These are phyloP conservation scores for Lepisosteus oculatus DNA, from an alignment of 2,113 vertebrate genomes.

Conservation along the genomic window DNA sequence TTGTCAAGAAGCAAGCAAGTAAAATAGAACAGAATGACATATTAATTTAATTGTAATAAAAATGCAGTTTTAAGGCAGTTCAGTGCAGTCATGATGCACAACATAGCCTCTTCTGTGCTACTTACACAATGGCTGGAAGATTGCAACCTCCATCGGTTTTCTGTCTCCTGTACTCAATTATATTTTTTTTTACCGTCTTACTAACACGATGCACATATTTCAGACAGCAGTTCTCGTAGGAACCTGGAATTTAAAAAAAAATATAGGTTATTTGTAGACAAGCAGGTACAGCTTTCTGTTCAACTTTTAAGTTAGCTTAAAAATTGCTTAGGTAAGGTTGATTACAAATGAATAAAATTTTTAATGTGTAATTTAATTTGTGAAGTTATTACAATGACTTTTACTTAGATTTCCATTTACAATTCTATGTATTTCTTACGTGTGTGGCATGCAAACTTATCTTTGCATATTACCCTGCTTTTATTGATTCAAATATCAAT, in stretches of 20 bases:
- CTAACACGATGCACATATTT: neutral
- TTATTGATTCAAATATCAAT: no score
- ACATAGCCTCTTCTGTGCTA: constrained; percentile 8
- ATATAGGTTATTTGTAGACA: neutral
- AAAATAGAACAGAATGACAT: neutral
- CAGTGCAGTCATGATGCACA: neutral
- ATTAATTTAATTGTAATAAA: neutral
- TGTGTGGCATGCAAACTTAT: no score
- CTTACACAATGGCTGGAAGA: constrained; percentile 63
- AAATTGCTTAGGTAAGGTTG: neutral
- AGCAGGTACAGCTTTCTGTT: no score
- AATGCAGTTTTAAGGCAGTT: no score
- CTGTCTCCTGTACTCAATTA: constrained; percentile 47
- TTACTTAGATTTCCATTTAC: neutral
- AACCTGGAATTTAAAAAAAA: constrained; percentile 39
- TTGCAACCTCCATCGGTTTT: constrained; percentile 68
- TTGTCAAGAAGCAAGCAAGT: no score
- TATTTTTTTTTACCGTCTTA: rapidly evolving
- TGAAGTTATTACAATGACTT: neutral
- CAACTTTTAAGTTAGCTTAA: no score
- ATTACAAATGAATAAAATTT: neutral
- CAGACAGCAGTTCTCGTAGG: constrained; percentile 63
- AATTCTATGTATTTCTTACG: neutral
- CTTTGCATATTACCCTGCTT: no score
- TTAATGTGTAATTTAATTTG: neutral